phyloP scores from a whole-genome alignment of 2,113 vertebrate genomes.

The Peucedramus taeniatus region DNA sequence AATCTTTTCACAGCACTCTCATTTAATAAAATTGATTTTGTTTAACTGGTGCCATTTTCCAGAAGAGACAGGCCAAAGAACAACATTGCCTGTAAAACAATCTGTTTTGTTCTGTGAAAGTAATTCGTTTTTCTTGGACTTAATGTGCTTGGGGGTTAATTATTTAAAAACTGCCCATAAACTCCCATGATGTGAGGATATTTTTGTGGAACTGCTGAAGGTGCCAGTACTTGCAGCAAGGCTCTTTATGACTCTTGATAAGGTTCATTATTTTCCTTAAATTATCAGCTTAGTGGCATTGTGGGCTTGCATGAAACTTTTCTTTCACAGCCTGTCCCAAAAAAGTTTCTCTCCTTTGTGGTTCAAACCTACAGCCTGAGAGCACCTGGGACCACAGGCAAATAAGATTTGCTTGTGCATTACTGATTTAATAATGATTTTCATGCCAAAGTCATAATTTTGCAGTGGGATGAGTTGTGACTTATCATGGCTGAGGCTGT shows the following conservation, averaged over 20 bases:
- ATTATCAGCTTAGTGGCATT: neutral
- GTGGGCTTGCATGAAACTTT: neutral
- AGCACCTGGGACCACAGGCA: neutral
- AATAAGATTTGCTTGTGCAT: neutral
- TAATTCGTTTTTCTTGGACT: constrained; percentile 56
- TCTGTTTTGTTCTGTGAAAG: neutral
- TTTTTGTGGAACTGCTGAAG: neutral
- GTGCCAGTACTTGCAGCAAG: neutral
- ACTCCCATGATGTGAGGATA: neutral
- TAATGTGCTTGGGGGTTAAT: constrained; percentile 40
- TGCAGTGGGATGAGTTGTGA: neutral
- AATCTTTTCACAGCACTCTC: constrained; percentile 10
- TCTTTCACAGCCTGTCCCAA: neutral
- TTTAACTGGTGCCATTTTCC: constrained; percentile 22
- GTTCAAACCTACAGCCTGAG: neutral
- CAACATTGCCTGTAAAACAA: constrained; percentile 43
- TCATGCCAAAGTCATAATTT: neutral
- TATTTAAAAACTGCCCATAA: neutral
- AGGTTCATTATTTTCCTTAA: neutral
- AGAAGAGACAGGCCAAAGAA: constrained; percentile 26
- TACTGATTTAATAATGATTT: neutral
- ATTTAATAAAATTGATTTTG: constrained; percentile 10
- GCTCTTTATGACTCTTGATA: neutral
- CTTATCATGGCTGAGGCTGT: neutral
- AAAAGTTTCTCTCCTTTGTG: neutral